Conservation (phyloP, 2,888 invertebrate genomes). For the Atethmia centrago region DNA sequence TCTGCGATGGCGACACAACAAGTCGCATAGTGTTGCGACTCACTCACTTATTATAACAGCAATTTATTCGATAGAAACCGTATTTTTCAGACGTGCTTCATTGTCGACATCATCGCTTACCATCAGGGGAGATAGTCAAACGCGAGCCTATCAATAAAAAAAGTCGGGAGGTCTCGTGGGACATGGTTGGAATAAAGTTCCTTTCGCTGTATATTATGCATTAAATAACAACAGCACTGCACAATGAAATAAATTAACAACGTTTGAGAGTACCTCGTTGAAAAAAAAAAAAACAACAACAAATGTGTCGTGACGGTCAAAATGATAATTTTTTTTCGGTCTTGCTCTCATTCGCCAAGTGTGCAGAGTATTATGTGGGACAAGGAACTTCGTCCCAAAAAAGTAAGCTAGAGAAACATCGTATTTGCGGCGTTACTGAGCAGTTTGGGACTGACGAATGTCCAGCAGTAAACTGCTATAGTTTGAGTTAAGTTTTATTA, state of each 20-base stretch:
- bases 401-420: not conserved
- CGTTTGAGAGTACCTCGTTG: no score
- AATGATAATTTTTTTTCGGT: no score
- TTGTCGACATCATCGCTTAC: not conserved
- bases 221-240: no score
- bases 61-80: conserved; percentile 15
- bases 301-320: no score
- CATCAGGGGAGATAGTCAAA: not conserved
- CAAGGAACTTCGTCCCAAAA: no score
- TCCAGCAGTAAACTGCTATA: not conserved
- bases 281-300: no score
- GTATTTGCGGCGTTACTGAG: not conserved
- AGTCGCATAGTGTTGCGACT: conserved; percentile 60
- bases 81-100: not conserved
- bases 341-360: no score
- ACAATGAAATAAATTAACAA: no score
- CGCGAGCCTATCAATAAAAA: not conserved
- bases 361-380: no score
- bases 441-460: not conserved
- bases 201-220: no score
- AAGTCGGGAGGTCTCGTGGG: not conserved
- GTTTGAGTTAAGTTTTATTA: no score
- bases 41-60: conserved; percentile 23
- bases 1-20: conserved; percentile 68
- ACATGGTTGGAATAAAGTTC: not conserved